Evolutionary conservation across 1,140 invertebrate genomes (phyloP).

Genomic region (Cherax quadricarinatus): DNA sequence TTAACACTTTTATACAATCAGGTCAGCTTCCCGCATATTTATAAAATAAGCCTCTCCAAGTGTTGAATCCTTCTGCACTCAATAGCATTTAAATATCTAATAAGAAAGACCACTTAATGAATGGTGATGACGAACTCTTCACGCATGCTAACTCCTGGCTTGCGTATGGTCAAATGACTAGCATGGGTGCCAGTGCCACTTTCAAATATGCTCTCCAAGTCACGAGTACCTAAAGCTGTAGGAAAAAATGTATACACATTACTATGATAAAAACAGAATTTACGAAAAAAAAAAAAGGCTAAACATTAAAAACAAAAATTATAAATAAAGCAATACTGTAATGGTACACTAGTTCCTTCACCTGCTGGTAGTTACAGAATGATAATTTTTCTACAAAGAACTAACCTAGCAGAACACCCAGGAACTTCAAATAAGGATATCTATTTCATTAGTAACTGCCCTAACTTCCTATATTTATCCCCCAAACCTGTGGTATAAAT

Average conservation of each 20-base stretch:
- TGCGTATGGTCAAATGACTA: conserved; percentile 85
- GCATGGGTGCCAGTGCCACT: conserved; percentile 77
- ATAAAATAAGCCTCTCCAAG: neutral
- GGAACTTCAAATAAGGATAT: too few species aligned
- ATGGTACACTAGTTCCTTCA: too few species aligned
- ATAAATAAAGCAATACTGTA: too few species aligned
- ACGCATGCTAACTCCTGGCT: conserved; percentile 89
- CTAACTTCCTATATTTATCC: too few species aligned
- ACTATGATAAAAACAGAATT: too few species aligned
- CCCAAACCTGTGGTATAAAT: too few species aligned
- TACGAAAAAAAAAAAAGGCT: too few species aligned
- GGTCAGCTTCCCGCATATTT: neutral
- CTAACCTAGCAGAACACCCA: too few species aligned
- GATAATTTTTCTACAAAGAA: too few species aligned
- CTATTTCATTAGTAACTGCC: too few species aligned
- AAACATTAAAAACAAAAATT: too few species aligned
- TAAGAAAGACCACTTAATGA: conserved; percentile 42
- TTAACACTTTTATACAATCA: neutral
- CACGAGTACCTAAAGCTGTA: conserved; percentile 78
- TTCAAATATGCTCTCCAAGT: conserved; percentile 81
- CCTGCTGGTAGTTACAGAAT: too few species aligned
- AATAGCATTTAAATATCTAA: neutral
- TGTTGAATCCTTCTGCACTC: neutral
- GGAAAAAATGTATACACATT: conserved; percentile 75
- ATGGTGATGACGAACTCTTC: conserved; percentile 88